Base-by-base conservation (phyloP, 2,888 invertebrate genomes). In the Nipponacmea schrenckii region DNA sequence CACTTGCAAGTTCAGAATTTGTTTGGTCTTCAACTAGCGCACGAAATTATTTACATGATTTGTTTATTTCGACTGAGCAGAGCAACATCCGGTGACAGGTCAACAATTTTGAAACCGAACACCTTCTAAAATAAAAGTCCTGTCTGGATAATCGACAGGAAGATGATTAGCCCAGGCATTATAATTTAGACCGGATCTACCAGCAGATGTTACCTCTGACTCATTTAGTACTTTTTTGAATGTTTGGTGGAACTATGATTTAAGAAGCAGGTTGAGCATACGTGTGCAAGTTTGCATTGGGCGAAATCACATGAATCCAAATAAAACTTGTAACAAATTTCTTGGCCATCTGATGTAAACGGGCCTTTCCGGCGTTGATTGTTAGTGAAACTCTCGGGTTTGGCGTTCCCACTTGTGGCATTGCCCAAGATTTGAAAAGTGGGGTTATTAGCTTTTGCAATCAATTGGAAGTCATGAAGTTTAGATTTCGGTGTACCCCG, bases 281-380 rank as follows among this genome's bases (percentile, higher is more conserved):
- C 44, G 50, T 73, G 73, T 1, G 67, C 64, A 50, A 73, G 66
- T 64, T 70, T 67, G 31, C 70, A 68, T 12, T 70, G 27, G 10
- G 70, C 39, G 62, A 74, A 70, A 31, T 70, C 68, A 45, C 70
- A 73, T n/a, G 10, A 44, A 31, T 66, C 62, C 1, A 64, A 50
- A 39, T 74, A 71, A 27, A 66, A 74, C 45, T 67, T 71, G 2
- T 69, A 44, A 39, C 71, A 74, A 7, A 74, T 74, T 45, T 71
- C 71, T 12, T 69, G 45, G 8, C 71, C 69, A 31, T 67, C 63
- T 7, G 69, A 66, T 15, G 64, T 69, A 26, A 69, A 71, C 10
- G 74, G 71, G 20, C 74, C 71, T 64, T 62, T 62, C 12, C 64
- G 63, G 17, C 63, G n/a, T n/a, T n/a, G n/a, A n/a, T n/a, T n/a